Evolutionary conservation across 2,113 vertebrate species (phyloP), one percentile per base, ranked within the genome.

Genomic region (Chaetura pelagica): DNA sequence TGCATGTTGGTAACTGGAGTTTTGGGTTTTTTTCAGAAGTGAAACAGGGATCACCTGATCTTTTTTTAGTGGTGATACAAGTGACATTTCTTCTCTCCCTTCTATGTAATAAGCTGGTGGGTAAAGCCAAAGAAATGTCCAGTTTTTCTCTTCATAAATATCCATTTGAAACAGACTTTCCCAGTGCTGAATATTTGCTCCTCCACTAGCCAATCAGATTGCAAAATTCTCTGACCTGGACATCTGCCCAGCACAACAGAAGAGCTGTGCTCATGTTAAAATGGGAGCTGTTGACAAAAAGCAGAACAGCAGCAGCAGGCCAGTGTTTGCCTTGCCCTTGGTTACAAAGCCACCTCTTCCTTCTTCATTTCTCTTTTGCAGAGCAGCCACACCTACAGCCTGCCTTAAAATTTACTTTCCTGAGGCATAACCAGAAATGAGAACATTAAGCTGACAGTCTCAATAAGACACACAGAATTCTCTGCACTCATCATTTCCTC

Each of bases 21-120:
- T 38, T 38, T 38, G 38, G 38, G 14, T 46, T 49, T 87, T 35
- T 57, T 48, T 74, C 58, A 80, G 40, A 35, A 88, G 10, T 19
- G 27, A 67, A 83, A 49, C 3, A 3, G 15, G 11, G 18, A 59
- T 52, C 18, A 34, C 9, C 40, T 42, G 1, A 23, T 66, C 42
- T 62, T 89, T 71, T 71, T 29, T 27, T 80, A n/a, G 38, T 22
- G 7, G 17, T 24, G 12, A 5, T 54, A 4, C 22, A 38, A 4
- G 6, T 17, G 11, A 1, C 18, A 26, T 42, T 87, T 4, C 0
- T 51, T 61, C 15, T 77, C 49, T 12, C 12, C 5, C 13, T 75
- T 59, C 54, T 35, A 18, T 3, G 1, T 30, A 40, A 69, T 57
- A 64, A 44, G 5, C 6, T 73, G 21, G 1, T 2, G 0, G 23